Percentiles rank a stretch among this genome's conserved stretches.
Conservation (phyloP, 2,797 vertebrate species). For the Neosalanx taihuensis region DNA sequence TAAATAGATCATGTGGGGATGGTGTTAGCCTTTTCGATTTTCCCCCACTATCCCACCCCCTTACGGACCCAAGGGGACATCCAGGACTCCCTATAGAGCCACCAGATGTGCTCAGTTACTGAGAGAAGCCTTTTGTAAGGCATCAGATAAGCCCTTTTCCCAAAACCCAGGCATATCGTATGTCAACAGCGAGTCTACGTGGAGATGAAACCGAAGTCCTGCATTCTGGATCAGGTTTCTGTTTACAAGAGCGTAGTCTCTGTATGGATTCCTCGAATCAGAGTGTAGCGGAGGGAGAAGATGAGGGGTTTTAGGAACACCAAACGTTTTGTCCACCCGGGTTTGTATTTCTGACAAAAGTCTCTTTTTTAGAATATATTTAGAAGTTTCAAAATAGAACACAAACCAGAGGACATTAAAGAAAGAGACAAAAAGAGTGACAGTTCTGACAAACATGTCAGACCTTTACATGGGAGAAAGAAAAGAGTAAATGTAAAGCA, state of each 20-base stretch:
- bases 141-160: constrained; percentile 90
- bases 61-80: constrained; percentile 75
- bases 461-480: constrained; percentile 47
- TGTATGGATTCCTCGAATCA: constrained; percentile 83
- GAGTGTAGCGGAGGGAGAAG: constrained; percentile 22
- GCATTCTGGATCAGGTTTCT: constrained; percentile 81
- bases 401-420: neutral
- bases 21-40: constrained; percentile 63
- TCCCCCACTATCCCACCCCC: constrained; percentile 55
- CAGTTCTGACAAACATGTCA: constrained; percentile 38
- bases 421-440: neutral
- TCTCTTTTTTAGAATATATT: too few relatives aligned
- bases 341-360: too few relatives aligned
- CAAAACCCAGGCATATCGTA: constrained; percentile 82
- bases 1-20: constrained; percentile 79
- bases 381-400: too few relatives aligned
- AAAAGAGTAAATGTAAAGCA: constrained; percentile 9
- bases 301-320: too few relatives aligned
- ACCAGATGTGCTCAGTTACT: constrained; percentile 92
- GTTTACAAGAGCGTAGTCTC: constrained; percentile 89
- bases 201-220: constrained; percentile 82
- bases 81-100: constrained; percentile 81
- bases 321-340: too few relatives aligned
- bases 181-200: constrained; percentile 85
- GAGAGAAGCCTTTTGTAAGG: constrained; percentile 77